Conservation (phyloP, 2,113 vertebrate genomes). For the rabbit (Oryctolagus cuniculus) region mOryCun1.1 NC_091434.1:79501001-79501500, state of each 20-base stretch:
- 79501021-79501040: neutral
- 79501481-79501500: neutral
- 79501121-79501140: constrained; percentile 59
- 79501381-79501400: constrained; percentile 37
- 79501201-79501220: constrained; percentile 62
- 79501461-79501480: neutral
- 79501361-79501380: constrained; percentile 40
- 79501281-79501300: constrained; percentile 63
- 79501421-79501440: neutral
- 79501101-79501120: constrained; percentile 61
- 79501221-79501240: constrained; percentile 71
- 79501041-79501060: neutral
- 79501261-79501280: constrained; percentile 56
- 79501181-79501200: constrained; percentile 51
- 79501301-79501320: constrained; percentile 52
- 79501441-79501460: neutral
- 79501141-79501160: constrained; percentile 70
- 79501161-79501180: constrained; percentile 71
- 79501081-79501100: constrained; percentile 57
- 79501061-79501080: constrained; percentile 42
- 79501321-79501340: constrained; percentile 49
- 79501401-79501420: neutral
- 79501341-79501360: neutral
- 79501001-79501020: neutral
- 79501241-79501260: constrained; percentile 62